Evolutionary conservation across 2,888 invertebrate species (phyloP), one percentile per base, ranked within the genome.

Genomic region (Megaustenia siamemsis): DNA sequence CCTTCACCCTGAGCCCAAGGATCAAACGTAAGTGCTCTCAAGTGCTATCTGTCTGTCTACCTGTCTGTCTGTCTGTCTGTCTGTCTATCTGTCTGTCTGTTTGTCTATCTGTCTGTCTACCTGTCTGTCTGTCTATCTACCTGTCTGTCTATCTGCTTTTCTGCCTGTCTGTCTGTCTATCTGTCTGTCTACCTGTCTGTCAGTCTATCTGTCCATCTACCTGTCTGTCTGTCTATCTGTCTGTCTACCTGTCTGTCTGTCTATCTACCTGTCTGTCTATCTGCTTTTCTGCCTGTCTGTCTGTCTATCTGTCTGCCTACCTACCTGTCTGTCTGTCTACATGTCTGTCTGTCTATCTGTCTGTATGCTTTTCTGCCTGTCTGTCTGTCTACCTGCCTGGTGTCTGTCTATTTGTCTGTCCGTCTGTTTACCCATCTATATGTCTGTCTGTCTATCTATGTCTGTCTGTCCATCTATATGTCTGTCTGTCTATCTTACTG

Each of bases 1-100:
- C 4, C n/a, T 83, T 69, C 77, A 83, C 60, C 83, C 83, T 0
- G 78, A 83, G 35, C 83, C 83, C 1, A 49, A 56, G 35, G 83
- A 78, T 35, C 83, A 83, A 45, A 83, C 78, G 83, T 83, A 60
- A 83, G 83, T 83, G 77, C 66, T 0, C 4, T 1, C 38, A 8
- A 21, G 2, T 12, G 5, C 28, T 49, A n/a, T 63, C 63, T 63
- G 28, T 63, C n/a, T 21, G n/a, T 43, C n/a, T 24, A 10, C 6
- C 18, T 66, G 15, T 73, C 32, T 73, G 45, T 35, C 24, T 12
- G 4, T 3, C 53, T 76, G 35, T 40, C 66, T 43, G 28, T 45
- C 43, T 43, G 21, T 32, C 4, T 24, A 32, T 60, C 43, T 40
- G 10, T 43, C 24, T 43, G 12, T 32, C 38, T 32, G n/a, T 43